phyloP scores from a whole-genome alignment of 2,797 vertebrate species.

The Thamnophis elegans region DNA sequence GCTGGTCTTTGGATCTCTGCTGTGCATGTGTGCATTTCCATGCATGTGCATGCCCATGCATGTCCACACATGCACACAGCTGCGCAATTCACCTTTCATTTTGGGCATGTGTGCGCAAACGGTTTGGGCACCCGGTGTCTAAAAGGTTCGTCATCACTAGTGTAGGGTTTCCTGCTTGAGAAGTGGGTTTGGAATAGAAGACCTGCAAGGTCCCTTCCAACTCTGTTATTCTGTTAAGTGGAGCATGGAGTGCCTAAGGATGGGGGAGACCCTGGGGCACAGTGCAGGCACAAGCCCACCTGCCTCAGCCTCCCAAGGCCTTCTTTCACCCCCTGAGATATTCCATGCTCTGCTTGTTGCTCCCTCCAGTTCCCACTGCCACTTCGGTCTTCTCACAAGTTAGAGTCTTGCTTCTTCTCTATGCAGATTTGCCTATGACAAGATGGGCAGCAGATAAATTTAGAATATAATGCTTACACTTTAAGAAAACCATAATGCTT shows the following conservation, averaged over 20 bases:
- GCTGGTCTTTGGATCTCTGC: too few species aligned
- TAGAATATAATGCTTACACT: background rate
- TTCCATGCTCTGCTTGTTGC: background rate
- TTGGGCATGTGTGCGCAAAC: too few species aligned
- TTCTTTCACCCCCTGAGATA: background rate
- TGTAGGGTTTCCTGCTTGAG: background rate
- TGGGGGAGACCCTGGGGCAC: background rate
- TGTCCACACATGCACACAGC: too few species aligned
- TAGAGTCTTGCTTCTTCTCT: slow-evolving; percentile 64
- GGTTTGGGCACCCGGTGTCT: too few species aligned
- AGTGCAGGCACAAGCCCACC: background rate
- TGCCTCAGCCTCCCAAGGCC: background rate
- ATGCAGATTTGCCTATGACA: background rate
- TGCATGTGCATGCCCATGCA: too few species aligned
- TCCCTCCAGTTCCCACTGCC: background rate
- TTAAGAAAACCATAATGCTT: background rate
- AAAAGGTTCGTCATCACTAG: too few species aligned
- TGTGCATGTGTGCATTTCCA: too few species aligned
- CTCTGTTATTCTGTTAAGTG: background rate
- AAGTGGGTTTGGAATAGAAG: background rate
- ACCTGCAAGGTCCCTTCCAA: background rate
- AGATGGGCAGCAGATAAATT: slow-evolving; percentile 5
- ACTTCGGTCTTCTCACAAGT: slow-evolving; percentile 62
- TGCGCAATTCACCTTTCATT: too few species aligned
- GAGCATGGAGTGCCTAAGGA: background rate